Evolutionary conservation across 64 coral and sea anemone species (phyloP), one percentile per base, ranked within the genome.

Genomic region (Catalaphyllia jardinei): DNA sequence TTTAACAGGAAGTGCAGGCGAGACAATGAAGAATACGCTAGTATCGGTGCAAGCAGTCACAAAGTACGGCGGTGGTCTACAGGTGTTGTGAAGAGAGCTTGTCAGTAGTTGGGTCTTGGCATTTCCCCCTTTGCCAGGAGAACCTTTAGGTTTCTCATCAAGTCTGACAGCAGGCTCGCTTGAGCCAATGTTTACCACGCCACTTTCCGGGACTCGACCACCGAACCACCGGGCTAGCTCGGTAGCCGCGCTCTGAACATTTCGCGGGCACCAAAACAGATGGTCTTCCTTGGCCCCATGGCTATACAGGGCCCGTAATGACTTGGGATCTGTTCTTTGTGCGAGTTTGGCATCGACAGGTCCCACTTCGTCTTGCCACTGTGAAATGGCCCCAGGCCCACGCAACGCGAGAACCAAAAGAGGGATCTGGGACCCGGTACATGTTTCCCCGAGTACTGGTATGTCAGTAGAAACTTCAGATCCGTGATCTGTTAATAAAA

Each of bases 221-320:
- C 97, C 94, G 87, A 99, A 99, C 91, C 94, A 95, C 60, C 97
- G 91, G 35, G 97, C 94, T 27, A 99, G 57, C 42, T 91, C 90
- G 25, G 71, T 42, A 15, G 52, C 67, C 25, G 94, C 97, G 20
- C 88, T 80, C 16, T 86, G 79, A 19, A 76, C 18, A 60, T 88
- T 93, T 57, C 97, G 62, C 18, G 97, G 97, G 81, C 91, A 95
- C 65, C 95, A 99, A 80, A 99, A 99, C 79, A 95, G 62, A 64
- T 74, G 65, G 82, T 99, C 97, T 67, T 95, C 96, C 29, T 91
- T 93, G 31, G 38, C 65, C 39, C 89, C 88, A 15, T 15, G 31
- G 27, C 88, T 90, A 51, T 99, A 99, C 60, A 99, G 24, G 63
- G 94, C 82, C 83, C 97, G 91, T 24, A 99, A 86, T 54, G 97